These are phyloP conservation scores for Stercorarius parasiticus DNA, from an alignment of 2,113 vertebrate species.

Conservation along the genomic window DNA sequence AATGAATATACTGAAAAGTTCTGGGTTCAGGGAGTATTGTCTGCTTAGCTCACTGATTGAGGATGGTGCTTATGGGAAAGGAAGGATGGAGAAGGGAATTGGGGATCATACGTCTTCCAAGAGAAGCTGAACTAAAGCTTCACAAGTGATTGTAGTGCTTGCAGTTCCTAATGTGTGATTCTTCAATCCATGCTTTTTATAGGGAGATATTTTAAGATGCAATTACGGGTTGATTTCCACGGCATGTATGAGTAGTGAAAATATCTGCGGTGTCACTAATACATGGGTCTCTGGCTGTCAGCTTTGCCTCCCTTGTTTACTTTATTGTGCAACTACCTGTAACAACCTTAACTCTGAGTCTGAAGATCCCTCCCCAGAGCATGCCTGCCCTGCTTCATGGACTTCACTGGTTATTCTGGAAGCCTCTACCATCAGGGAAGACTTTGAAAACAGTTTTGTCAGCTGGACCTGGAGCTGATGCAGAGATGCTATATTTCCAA, in stretches of 20 bases:
- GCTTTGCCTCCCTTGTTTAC: constrained; percentile 8
- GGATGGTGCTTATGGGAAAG: not conserved
- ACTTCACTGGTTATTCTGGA: not conserved
- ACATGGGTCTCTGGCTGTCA: not conserved
- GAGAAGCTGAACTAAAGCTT: not conserved
- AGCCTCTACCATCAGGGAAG: not conserved
- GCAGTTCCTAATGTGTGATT: not conserved
- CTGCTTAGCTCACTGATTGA: not conserved
- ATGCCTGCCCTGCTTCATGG: not conserved
- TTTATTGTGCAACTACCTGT: constrained; percentile 16
- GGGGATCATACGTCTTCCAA: not conserved
- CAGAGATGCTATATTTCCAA: not conserved
- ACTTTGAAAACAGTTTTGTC: not conserved
- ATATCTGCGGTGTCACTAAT: not conserved
- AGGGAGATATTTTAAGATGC: not conserved
- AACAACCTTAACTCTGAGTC: not conserved
- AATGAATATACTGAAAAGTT: not conserved
- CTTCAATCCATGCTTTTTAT: not conserved
- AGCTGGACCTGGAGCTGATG: not conserved
- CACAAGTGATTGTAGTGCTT: not conserved
- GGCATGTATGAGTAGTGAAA: not conserved
- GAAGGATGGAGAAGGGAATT: not conserved
- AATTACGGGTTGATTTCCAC: not conserved
- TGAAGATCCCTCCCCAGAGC: not conserved
- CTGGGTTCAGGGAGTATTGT: not conserved